Base-by-base conservation (phyloP, 2,888 invertebrate genomes). In the Clusia tigrina region DNA sequence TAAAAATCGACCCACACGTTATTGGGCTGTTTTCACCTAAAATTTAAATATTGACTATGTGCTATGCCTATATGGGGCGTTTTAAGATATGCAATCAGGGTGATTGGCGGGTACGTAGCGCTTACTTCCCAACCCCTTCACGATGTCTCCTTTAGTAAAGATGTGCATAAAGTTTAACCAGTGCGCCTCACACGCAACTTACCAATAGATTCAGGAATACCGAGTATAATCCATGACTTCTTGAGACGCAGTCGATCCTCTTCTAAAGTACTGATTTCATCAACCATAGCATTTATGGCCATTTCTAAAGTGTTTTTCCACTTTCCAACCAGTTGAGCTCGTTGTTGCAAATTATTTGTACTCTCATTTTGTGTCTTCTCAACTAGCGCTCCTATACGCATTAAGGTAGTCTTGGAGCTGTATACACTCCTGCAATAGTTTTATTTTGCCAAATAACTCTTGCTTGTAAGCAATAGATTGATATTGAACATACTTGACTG, bases 271-370 rank as follows among this genome's bases (percentile, higher is more conserved):
- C 87, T 86, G 3, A 92, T 89, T 83, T 93, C 93, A 68, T 90
- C 88, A 0, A 88, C 87, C 68, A 91, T 89, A 0, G 88, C 88
- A 65, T 86, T 86, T 67, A 91, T 89, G 10, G 90, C 88, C 62
- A 87, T 86, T 76, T 92, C 91, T 22, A 93, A 84, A 73, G 92
- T 91, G 18, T 86, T 87, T 83, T 92, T 92, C 91, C 91, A 92
- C 70, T 90, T 87, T 71, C 89, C 88, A 59, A 93, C 85, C 65
- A 91, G 89, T 71, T 87, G 87, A 5, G 90, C 88, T 56, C 92
- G 88, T 67, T 87, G 88, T 58, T 87, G 87, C 18, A 93, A 75
- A 62, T 88, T 85, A 66, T 88, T 88, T 0, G 88, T 89, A 64
- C 89, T 91, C 68, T 91, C 89, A 51, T 83, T 83, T 76, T 93